Base-by-base conservation (phyloP, 2,113 vertebrate species). In the Agelaius tricolor region DNA sequence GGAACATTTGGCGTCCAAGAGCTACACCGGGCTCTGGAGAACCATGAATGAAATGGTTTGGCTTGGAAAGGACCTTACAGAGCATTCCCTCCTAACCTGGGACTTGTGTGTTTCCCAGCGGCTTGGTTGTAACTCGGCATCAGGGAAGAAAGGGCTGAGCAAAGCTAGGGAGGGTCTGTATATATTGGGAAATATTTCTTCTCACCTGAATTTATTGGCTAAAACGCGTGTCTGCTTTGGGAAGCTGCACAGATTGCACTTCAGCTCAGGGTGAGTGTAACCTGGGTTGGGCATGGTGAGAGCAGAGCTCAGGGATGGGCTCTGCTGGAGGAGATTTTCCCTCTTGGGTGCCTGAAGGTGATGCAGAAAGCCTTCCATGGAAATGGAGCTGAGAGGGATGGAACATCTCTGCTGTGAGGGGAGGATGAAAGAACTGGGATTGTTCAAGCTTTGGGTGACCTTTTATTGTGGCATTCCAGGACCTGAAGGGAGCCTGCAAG, bases 1-100 rank as follows among this genome's bases (percentile, higher is more conserved):
- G 51, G 58, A 39, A 8, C 18, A 0, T 15, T 61, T 5, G 5
- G 14, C 7, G 23, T 46, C 28, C 11, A 1, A 7, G 49, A 5
- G 1, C 22, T 18, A 4, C 30, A 41, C n/a, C 19, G 10, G 44
- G 65, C 69, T 76, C 43, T 46, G 74, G 16, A 27, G 35, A 49
- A 28, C 13, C 0, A 5, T 9, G 41, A 18, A 5, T 9, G 41
- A 18, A 63, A 28, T 49, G 35, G 3, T 62, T 76, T 37, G 30
- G 31, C 12, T 13, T 49, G 41, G 41, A 35, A 55, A 59, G 39
- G 62, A 61, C 30, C 28, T 54, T 18, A 13, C 35, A 31, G 71
- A 19, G 19, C n/a, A 55, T 35, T 18, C 30, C 27, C 12, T 76
- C 15, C 55, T 59, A 23, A 3, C 30, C 14, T 27, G n/a, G 54